Percentiles rank a stretch among this genome's conserved stretches.
These are phyloP conservation scores for Enteromius mattozi DNA, from an alignment of 2,797 vertebrate species.

Conservation along the genomic window DNA sequence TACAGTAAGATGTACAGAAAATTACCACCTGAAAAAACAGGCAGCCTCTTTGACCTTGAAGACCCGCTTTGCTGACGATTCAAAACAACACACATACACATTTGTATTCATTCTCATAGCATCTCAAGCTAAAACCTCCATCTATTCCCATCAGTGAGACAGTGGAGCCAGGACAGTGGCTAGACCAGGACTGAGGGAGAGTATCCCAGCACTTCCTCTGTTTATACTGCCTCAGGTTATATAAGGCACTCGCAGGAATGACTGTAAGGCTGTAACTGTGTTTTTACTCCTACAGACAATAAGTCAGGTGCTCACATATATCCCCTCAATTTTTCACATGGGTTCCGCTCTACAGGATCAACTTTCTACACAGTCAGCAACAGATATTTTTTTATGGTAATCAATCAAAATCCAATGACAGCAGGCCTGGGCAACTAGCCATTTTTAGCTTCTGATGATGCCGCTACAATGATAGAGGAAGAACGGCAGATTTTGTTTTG, in stretches of 20 bases:
- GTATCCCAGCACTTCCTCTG: conserved; percentile 63
- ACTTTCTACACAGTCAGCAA: conserved; percentile 79
- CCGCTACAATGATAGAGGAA: conserved; percentile 8
- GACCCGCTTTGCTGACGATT: conserved; percentile 8
- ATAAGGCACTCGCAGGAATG: conserved; percentile 32
- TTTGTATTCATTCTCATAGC: conserved; percentile 39
- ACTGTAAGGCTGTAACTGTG: conserved; percentile 62
- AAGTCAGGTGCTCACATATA: conserved; percentile 34
- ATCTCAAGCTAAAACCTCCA: conserved; percentile 56
- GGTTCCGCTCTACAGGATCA: conserved; percentile 76
- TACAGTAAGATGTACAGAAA: conserved; percentile 5
- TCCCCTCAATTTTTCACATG: conserved; percentile 72
- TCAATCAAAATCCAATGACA: conserved; percentile 78
- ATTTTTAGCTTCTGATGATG: conserved; percentile 39
- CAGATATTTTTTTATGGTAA: conserved; percentile 77
- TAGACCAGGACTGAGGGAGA: conserved; percentile 53
- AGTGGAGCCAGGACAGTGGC: conserved; percentile 52
- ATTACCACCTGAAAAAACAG: conserved; percentile 13
- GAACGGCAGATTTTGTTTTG: background rate
- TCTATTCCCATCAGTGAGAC: conserved; percentile 63
- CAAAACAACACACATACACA: conserved; percentile 37
- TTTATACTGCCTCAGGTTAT: conserved; percentile 71
- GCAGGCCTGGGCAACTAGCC: conserved; percentile 66
- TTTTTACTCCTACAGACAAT: conserved; percentile 53
- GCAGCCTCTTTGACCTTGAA: conserved; percentile 49